phyloP scores from a whole-genome alignment of 2,797 vertebrate genomes.

The Labroides dimidiatus region DNA sequence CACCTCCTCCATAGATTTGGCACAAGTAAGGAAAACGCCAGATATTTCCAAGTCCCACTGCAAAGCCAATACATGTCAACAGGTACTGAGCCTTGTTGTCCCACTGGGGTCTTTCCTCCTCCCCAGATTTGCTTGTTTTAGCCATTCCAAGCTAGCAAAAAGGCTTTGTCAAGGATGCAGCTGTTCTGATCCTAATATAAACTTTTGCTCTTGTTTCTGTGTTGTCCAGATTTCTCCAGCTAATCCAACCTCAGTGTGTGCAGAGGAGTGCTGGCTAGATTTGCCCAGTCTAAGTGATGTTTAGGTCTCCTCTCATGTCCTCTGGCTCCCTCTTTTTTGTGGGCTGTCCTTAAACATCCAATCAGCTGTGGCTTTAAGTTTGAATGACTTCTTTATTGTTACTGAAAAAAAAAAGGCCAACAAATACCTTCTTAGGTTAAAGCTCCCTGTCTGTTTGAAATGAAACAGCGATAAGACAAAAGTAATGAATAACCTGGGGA shows the following conservation, averaged over 20 bases:
- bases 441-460: constrained; percentile 18
- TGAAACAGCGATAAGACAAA: constrained; percentile 30
- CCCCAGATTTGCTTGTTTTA: constrained; percentile 22
- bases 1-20: constrained; percentile 93
- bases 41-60: constrained; percentile 92
- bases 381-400: too few relatives aligned
- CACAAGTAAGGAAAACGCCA: constrained; percentile 95
- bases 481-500: constrained; percentile 77
- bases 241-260: not conserved
- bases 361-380: constrained; percentile 33
- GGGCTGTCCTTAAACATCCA: constrained; percentile 42
- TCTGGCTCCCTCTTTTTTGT: constrained; percentile 4
- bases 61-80: constrained; percentile 91
- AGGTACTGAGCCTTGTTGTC: constrained; percentile 92
- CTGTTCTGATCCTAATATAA: not conserved
- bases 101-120: constrained; percentile 74
- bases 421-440: constrained; percentile 18
- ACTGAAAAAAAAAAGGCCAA: constrained; percentile 9
- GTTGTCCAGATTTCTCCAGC: not conserved
- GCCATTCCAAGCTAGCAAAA: constrained; percentile 50
- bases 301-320: constrained; percentile 7
- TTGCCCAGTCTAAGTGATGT: constrained; percentile 23
- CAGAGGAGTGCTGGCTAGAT: not conserved
- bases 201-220: not conserved
- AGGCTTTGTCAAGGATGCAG: not conserved